A percentile compares a stretch with the other conserved stretches of the same genome.
Conservation (phyloP, 2,797 vertebrate species). For the Champsocephalus esox region DNA sequence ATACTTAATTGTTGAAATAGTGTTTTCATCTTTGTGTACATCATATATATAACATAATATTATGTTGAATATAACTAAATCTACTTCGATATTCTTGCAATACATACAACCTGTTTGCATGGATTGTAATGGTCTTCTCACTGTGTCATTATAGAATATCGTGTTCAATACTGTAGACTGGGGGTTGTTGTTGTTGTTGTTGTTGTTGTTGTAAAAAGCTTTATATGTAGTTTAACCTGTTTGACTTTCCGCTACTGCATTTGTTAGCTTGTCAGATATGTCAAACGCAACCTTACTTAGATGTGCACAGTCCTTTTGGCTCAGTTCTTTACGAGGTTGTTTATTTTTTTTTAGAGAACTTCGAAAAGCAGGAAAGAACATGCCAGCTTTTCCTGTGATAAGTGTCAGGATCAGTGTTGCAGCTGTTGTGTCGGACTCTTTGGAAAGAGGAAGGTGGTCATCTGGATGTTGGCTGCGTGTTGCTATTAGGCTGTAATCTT, state of each 20-base stretch:
- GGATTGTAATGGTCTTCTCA: background rate
- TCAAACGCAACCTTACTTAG: background rate
- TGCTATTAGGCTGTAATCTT: conserved; percentile 68
- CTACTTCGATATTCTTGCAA: background rate
- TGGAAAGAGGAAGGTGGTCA: conserved; percentile 70
- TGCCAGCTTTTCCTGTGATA: background rate
- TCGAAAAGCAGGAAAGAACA: background rate
- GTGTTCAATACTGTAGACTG: background rate
- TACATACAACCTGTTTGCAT: background rate
- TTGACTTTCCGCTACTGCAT: background rate
- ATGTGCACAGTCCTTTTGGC: background rate
- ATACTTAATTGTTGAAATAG: background rate
- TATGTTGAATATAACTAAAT: background rate
- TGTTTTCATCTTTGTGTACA: background rate
- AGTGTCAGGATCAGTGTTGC: background rate
- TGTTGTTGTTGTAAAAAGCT: background rate
- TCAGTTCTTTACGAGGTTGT: background rate
- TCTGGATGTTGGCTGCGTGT: conserved; percentile 46
- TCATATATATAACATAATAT: background rate
- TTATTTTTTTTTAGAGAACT: background rate
- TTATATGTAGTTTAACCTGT: background rate
- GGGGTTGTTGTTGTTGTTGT: background rate
- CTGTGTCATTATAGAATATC: background rate
- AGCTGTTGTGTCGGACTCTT: conserved; percentile 19
- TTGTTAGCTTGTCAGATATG: background rate